Evolutionary conservation across 2,888 invertebrate species (phyloP).

Genomic region (Tetragonula carbonaria): DNA sequence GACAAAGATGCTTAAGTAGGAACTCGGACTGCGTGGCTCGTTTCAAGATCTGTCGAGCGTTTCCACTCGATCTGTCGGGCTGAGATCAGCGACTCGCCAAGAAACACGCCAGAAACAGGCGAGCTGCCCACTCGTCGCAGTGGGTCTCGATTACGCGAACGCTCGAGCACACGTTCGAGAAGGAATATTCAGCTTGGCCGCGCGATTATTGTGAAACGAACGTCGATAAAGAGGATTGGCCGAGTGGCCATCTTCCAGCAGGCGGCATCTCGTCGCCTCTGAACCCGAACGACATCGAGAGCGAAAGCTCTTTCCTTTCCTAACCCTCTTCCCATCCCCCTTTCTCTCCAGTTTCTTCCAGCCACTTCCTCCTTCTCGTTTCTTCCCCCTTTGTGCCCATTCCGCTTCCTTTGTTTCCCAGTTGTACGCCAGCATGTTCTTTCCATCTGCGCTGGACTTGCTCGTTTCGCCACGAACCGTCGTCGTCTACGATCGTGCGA

Average conservation of each 20-base stretch:
- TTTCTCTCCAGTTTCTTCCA: background rate
- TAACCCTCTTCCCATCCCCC: background rate
- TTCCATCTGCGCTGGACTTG: background rate
- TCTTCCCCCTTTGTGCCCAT: background rate
- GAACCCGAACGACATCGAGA: conserved; percentile 58
- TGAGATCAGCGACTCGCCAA: conserved; percentile 24
- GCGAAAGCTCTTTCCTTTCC: conserved; percentile 64
- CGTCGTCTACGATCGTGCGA: background rate
- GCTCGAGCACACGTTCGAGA: conserved; percentile 10
- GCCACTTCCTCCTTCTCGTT: background rate
- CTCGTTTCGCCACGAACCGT: background rate
- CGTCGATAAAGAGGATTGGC: conserved; percentile 82
- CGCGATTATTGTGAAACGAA: conserved; percentile 63
- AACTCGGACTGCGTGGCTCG: background rate
- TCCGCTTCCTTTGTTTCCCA: conserved; percentile 6
- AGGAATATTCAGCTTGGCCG: conserved; percentile 27
- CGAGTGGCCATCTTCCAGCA: conserved; percentile 57
- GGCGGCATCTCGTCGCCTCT: conserved; percentile 52
- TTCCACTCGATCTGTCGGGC: conserved; percentile 12
- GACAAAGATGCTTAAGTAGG: background rate
- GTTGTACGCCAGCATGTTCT: background rate
- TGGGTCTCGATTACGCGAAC: background rate
- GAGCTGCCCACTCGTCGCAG: background rate
- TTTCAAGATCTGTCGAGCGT: conserved; percentile 8
- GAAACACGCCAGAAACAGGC: background rate